phyloP scores from a whole-genome alignment of 2,113 vertebrate genomes.

The Xenopus borealis region DNA sequence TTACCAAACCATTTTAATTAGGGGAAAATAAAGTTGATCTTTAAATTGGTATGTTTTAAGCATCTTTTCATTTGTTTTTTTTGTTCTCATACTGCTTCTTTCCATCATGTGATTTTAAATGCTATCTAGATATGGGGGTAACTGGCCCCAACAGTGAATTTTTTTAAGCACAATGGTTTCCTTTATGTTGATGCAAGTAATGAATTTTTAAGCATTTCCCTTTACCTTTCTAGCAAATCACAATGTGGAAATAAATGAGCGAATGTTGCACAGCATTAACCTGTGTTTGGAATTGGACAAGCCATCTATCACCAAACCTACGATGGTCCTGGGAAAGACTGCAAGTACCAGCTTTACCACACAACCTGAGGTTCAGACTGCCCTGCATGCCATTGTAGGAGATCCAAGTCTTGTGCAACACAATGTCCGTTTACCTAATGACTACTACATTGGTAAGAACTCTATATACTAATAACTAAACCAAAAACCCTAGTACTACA shows the following conservation, averaged over 20 bases:
- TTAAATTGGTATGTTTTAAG: no score
- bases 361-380: slow-evolving; percentile 50
- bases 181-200: no score
- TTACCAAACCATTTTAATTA: no score
- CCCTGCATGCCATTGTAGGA: slow-evolving; percentile 61
- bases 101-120: no score
- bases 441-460: slow-evolving; percentile 68
- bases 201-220: no score
- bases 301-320: slow-evolving; percentile 50
- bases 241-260: slow-evolving; percentile 32
- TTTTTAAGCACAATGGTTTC: no score
- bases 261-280: slow-evolving; percentile 65
- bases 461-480: neutral
- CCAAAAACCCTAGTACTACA: no score
- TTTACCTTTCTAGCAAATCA: slow-evolving; percentile 46
- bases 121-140: no score
- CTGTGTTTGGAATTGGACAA: slow-evolving; percentile 77
- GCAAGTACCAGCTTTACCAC: neutral
- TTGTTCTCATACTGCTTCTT: no score
- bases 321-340: slow-evolving; percentile 3
- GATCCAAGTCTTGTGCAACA: slow-evolving; percentile 61
- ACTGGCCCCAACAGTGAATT: no score
- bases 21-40: no score
- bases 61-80: no score
- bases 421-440: slow-evolving; percentile 64